phyloP scores from a whole-genome alignment of 1,140 invertebrate genomes.

The Dendroctonus valens region DNA sequence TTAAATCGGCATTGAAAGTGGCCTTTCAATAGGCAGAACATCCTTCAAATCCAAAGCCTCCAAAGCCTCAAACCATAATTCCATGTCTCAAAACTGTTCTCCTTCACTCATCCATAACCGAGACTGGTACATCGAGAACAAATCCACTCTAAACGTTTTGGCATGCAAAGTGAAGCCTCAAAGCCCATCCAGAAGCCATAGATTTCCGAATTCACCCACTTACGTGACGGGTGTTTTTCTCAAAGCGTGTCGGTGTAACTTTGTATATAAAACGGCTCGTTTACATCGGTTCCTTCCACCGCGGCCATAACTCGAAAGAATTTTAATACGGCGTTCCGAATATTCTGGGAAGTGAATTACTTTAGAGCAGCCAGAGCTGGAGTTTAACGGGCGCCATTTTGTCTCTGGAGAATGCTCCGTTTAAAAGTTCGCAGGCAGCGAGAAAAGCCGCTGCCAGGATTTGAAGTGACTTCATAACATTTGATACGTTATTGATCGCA shows the following conservation, averaged over 20 bases:
- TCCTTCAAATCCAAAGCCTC: no score
- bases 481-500: slow-evolving; percentile 28
- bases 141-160: no score
- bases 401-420: slow-evolving; percentile 26
- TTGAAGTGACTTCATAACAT: slow-evolving; percentile 28
- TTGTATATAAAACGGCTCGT: slow-evolving; percentile 33
- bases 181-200: no score
- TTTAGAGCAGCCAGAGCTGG: slow-evolving; percentile 7
- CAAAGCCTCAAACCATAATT: no score
- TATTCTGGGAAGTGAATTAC: slow-evolving; percentile 26
- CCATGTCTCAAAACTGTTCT: no score
- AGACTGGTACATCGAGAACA: no score
- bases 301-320: slow-evolving; percentile 28
- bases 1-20: no score
- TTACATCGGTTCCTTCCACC: slow-evolving; percentile 29
- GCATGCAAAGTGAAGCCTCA: no score
- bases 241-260: slow-evolving; percentile 18
- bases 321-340: slow-evolving; percentile 31
- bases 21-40: no score
- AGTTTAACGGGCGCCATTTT: slow-evolving; percentile 20
- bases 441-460: slow-evolving; percentile 25
- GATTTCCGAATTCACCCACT: no score
- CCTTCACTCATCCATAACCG: no score
- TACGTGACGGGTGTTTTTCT: slow-evolving; percentile 1
- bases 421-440: slow-evolving; percentile 22